Evolutionary conservation across 2,888 invertebrate genomes (phyloP).

Genomic region (Fissipunctia ypsillon): DNA sequence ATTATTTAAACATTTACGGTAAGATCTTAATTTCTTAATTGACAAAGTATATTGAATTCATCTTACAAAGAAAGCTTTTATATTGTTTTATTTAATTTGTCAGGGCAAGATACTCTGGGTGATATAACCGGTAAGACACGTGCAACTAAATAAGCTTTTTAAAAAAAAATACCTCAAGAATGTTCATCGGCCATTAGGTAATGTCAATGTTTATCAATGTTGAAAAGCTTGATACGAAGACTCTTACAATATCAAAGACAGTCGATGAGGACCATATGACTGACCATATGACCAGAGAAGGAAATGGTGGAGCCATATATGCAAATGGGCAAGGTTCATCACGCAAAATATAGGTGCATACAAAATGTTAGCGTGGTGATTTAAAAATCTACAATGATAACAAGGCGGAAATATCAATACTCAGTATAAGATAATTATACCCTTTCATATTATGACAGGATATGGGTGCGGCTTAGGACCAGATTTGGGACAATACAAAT

Average conservation of each 20-base stretch:
- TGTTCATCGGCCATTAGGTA: neutral
- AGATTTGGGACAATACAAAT: neutral
- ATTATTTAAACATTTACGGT: constrained; percentile 4
- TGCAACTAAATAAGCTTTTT: neutral
- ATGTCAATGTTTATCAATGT: neutral
- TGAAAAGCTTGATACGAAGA: neutral
- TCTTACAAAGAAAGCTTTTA: neutral
- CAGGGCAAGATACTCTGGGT: neutral
- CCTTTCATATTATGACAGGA: neutral
- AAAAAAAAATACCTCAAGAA: neutral
- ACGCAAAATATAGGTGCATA: neutral
- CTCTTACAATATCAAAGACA: neutral
- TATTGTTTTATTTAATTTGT: neutral
- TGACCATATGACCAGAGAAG: neutral
- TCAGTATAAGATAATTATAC: neutral
- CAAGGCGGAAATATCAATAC: no score
- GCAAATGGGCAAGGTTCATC: neutral
- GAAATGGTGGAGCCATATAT: neutral
- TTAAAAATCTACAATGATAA: neutral
- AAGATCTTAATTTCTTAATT: neutral
- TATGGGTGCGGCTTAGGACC: neutral
- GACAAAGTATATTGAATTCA: neutral
- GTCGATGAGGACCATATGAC: neutral
- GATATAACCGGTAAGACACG: neutral
- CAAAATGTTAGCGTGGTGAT: neutral